These are phyloP conservation scores for Amblyopsis rosae DNA, from an alignment of 2,113 vertebrate genomes.

Conservation along the genomic window DNA sequence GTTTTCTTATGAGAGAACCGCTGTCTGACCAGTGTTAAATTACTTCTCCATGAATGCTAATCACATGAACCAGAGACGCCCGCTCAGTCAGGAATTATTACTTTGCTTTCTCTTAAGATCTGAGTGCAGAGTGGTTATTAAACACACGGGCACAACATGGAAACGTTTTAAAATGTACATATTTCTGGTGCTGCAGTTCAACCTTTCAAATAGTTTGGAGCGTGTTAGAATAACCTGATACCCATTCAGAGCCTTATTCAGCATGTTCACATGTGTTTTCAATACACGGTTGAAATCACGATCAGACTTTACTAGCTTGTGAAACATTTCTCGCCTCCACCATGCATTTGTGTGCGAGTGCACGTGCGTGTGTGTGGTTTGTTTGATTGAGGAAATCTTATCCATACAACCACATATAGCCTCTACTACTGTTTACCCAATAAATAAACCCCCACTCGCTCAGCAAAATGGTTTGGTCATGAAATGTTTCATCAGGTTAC, in stretches of 20 bases:
- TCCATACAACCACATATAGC: not conserved
- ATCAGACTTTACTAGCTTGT: not conserved
- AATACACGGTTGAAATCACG: not conserved
- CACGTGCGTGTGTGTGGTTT: not conserved
- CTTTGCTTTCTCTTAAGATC: not conserved
- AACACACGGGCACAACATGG: too few species aligned
- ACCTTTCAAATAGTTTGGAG: too few species aligned
- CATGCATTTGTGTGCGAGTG: not conserved
- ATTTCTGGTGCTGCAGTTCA: too few species aligned
- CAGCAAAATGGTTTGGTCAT: too few species aligned
- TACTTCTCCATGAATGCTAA: constrained; percentile 42
- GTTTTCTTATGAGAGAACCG: constrained; percentile 51
- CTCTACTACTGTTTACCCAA: not conserved
- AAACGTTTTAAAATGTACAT: too few species aligned
- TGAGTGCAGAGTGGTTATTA: not conserved
- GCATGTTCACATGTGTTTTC: not conserved
- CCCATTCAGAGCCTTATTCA: not conserved
- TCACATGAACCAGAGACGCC: constrained; percentile 20
- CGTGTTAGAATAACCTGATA: not conserved
- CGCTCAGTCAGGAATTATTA: not conserved
- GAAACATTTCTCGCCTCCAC: constrained; percentile 1
- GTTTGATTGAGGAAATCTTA: not conserved
- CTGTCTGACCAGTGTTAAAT: constrained; percentile 23
- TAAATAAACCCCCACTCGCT: not conserved
- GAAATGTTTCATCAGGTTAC: too few species aligned